Evolutionary conservation across 2,113 vertebrate species (phyloP), one percentile per base, ranked within the genome.

Genomic region (Plectropomus leopardus): DNA sequence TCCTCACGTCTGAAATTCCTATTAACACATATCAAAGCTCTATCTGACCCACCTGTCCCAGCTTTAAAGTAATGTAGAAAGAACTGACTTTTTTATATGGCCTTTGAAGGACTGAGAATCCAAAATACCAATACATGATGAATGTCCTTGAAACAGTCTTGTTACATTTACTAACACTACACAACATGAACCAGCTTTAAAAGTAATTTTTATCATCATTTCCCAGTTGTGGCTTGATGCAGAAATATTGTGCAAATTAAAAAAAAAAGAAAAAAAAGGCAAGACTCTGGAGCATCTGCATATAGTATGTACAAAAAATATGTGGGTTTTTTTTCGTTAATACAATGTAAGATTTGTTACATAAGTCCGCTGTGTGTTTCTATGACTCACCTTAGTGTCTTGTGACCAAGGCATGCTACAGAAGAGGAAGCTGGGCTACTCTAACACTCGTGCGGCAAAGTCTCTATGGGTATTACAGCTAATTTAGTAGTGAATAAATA

Each of bases 351-450:
- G n/a, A 80, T 80, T 54, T 47, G 72, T 86, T 86, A 36, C 81
- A 84, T 77, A 82, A 88, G 42, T 78, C 36, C 32, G 65, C 57
- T 17, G 82, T 63, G 45, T 70, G 72, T 57, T 74, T 54, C 77
- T 16, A 32, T 88, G 87, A 88, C 66, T 90, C 82, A 88, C 72
- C 72, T 83, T 65, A 59, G 36, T 69, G 60, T 70, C 24, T 72
- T 76, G 66, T 70, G 72, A 79, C 61, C 45, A 53, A 50, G 42
- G 73, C n/a, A 59, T 50, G 21, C 32, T 69, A 58, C 50, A 58
- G 28, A 77, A 58, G 74, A 73, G 63, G 64, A 76, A n/a, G 72
- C 68, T 60, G 40, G 66, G 63, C 70, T 55, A 60, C 26, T 10
- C 68, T 14, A 13, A 23, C 48, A 21, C 36, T 55, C 19, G 4